Conservation (phyloP, 2,888 invertebrate species). For the Alcis repandata region DNA sequence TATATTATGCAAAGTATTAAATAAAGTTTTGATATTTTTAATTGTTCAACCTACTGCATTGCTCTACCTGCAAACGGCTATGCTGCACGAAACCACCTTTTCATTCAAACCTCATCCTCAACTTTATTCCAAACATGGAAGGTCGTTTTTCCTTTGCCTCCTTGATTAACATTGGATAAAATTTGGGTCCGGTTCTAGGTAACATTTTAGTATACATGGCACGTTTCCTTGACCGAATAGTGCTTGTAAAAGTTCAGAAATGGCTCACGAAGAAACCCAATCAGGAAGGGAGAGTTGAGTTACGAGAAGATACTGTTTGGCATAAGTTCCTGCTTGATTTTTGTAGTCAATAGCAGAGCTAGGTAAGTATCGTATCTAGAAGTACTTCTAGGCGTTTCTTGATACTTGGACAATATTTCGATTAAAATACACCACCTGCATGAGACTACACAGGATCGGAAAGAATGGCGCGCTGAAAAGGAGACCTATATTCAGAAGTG, state of each 20-base stretch:
- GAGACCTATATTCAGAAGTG: too few relatives aligned
- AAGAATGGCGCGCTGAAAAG: too few relatives aligned
- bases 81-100: constrained; percentile 1
- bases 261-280: constrained; percentile 15
- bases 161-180: not conserved
- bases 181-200: constrained; percentile 14
- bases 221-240: constrained; percentile 18
- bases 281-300: constrained; percentile 15
- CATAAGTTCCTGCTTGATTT: not conserved
- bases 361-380: too few relatives aligned
- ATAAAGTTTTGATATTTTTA: too few relatives aligned
- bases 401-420: too few relatives aligned
- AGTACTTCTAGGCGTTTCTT: too few relatives aligned
- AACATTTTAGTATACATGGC: constrained; percentile 26
- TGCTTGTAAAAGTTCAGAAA: constrained; percentile 21
- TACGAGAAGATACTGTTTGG: constrained; percentile 1
- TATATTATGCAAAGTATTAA: too few relatives aligned
- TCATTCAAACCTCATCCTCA: constrained; percentile 1
- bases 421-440: too few relatives aligned
- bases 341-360: too few relatives aligned
- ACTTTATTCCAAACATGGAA: not conserved
- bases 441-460: too few relatives aligned
- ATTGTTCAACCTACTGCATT: not conserved
- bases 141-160: not conserved
- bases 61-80: constrained; percentile 9